Percentiles rank a stretch among this genome's conserved stretches.
These are phyloP conservation scores for Sakesphorus luctuosus DNA, from an alignment of 2,113 vertebrate species.

Conservation along the genomic window DNA sequence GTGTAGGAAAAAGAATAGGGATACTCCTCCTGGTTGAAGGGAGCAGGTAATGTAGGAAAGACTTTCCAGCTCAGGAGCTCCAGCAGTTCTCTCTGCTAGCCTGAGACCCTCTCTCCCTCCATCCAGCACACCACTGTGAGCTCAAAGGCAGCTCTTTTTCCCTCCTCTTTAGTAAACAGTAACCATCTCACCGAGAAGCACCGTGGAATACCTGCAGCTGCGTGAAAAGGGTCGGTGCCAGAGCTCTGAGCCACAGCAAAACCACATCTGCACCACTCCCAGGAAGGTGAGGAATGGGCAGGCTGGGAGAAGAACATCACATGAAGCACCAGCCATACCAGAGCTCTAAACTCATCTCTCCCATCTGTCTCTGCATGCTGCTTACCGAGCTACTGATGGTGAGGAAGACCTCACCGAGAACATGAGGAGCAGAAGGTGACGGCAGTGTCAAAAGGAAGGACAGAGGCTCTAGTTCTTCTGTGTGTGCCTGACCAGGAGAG, in stretches of 20 bases:
- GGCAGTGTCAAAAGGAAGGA: background rate
- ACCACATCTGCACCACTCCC: background rate
- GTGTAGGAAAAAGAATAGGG: background rate
- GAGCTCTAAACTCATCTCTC: background rate
- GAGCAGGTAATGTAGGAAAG: background rate
- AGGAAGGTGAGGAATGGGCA: background rate
- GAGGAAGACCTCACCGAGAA: background rate
- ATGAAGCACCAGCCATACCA: background rate
- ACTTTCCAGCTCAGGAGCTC: background rate
- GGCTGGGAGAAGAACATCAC: background rate
- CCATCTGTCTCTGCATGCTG: background rate
- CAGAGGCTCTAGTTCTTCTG: background rate
- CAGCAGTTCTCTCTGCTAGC: background rate
- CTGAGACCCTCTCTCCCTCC: background rate
- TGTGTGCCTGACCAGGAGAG: background rate
- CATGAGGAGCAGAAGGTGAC: background rate
- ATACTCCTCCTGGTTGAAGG: background rate
- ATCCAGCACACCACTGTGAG: background rate
- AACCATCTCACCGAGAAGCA: background rate
- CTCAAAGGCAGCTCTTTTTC: background rate
- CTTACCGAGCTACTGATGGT: fast-evolving
- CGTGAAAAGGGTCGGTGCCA: background rate
- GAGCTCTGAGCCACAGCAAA: background rate
- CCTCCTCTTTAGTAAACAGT: background rate
- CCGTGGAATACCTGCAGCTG: background rate